Evolutionary conservation across 2,797 vertebrate genomes (phyloP), one percentile per base, ranked within the genome.

Genomic region (Artibeus jamaicensis): DNA sequence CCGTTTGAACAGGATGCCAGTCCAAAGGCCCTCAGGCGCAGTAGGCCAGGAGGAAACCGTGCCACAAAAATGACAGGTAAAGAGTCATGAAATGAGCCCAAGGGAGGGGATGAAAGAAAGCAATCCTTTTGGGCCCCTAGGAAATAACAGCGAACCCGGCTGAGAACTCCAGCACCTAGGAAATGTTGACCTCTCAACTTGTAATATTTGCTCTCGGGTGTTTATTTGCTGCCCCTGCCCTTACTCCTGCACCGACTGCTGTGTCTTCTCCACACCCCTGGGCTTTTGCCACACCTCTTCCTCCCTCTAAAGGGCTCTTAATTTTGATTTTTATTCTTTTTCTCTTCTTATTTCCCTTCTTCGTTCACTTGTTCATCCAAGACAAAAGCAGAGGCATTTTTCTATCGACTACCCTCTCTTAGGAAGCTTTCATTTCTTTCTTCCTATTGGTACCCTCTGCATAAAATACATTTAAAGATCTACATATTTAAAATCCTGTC

Each of bases 371-470:
- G 1, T 21, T 92, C 42, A 55, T 22, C 2, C 15, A 68, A 79
- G 32, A 39, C 12, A 24, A 46, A 76, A 79, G 39, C 39, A 37
- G 21, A 87, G 55, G 74, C 2, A 32, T 78, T 78, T 78, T 82
- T 91, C 32, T 46, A 62, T 55, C 32, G 46, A 70, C 12, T 29
- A 29, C 10, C 15, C 34, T 79, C 9, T 65, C 32, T 76, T 76
- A 44, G 34, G n/a, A 82, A 82, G 34, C 22, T 73, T 74, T 4
- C 32, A 21, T 71, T 84, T 93, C 24, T 77, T 57, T 82, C 44
- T 46, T 9, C 55, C 26, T 87, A 0, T 12, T 77, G 46, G 44
- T 42, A 37, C 11, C 26, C 12, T 34, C 21, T 90, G 9, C 9
- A 34, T 39, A 89, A 71, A 76, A 65, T 71, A 73, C 11, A 5